These are phyloP conservation scores for Drosophila meridionalis DNA, from an alignment of 2,888 invertebrate genomes.

Conservation along the genomic window DNA sequence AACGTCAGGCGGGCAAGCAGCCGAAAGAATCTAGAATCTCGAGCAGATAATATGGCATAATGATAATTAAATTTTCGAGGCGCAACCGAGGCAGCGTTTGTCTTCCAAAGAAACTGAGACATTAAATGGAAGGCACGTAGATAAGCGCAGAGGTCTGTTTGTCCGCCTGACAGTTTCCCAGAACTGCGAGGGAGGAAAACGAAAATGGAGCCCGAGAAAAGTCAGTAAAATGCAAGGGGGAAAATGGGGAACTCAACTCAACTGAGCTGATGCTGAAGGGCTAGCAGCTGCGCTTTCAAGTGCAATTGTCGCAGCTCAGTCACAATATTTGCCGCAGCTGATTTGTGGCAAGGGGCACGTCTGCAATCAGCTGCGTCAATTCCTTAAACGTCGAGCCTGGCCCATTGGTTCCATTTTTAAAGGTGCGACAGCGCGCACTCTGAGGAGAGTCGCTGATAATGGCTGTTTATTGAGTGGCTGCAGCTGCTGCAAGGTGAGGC, in stretches of 20 bases:
- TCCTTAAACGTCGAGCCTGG: constrained; percentile 18
- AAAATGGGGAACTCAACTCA: constrained; percentile 1
- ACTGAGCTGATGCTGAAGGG: constrained; percentile 1
- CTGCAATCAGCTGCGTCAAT: constrained; percentile 45
- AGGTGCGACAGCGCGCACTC: constrained; percentile 57
- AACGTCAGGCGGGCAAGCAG: constrained; percentile 23
- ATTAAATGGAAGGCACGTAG: constrained; percentile 62
- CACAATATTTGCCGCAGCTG: constrained; percentile 69
- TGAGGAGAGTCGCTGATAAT: constrained; percentile 58
- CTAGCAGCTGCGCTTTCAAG: constrained; percentile 35
- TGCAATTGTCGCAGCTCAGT: constrained; percentile 48
- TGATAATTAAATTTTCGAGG: constrained; percentile 70
- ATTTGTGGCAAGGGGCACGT: constrained; percentile 53
- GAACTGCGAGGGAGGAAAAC: constrained; percentile 45
- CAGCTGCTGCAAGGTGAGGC: constrained; percentile 47
- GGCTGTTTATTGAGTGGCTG: constrained; percentile 66
- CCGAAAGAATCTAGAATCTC: constrained; percentile 12
- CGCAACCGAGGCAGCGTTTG: constrained; percentile 43
- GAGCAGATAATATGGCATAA: constrained; percentile 57
- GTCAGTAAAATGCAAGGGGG: constrained; percentile 28
- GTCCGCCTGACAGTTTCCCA: constrained; percentile 47
- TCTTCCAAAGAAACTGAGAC: constrained; percentile 59
- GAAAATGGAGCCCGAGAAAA: constrained; percentile 44
- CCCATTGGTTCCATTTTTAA: constrained; percentile 28
- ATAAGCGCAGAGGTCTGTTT: constrained; percentile 54